Evolutionary conservation across 2,113 vertebrate species (phyloP), one percentile per base, ranked within the genome.

Genomic region (Hippolais icterina): DNA sequence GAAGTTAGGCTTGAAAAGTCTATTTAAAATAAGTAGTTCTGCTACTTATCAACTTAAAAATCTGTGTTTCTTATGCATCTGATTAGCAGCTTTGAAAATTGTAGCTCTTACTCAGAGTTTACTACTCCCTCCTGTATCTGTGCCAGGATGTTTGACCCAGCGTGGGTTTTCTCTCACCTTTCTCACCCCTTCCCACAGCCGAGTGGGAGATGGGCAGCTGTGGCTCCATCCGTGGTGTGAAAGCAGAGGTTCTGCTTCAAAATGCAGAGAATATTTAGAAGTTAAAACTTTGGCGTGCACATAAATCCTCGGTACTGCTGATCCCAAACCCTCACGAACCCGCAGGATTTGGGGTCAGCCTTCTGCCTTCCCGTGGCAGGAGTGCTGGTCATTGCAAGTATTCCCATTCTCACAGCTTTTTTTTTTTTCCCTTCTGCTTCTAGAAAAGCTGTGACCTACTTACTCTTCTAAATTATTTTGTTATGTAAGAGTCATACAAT

Each of bases 391-490:
- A 89, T 20, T 42, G 54, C 80, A 80, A 92, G n/a, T 68, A 56
- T 65, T 94, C 65, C 44, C 41, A 1, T 81, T 60, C 79, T 93
- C 25, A 0, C 50, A 41, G 23, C 21, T 50, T 61, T 68, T 54
- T 72, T 50, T 72, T 69, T n/a, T 46, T 64, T 15, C 37, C 4
- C 59, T 91, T 79, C 93, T 94, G 91, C 84, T 90, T 93, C 80
- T 92, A 80, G 90, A 96, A 93, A 93, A 96, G 94, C 96, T 82
- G 92, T 92, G 95, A 96, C 96, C 96, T 95, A 97, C 95, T 97
- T 96, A 95, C 80, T 89, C 87, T 90, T 96, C 90, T 95, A 92
- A 95, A 96, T 94, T 95, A 89, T 93, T 96, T 95, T 92, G 95
- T 96, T 96, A 96, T 60, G 28, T 97, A 97, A 97, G 91, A 96